Conservation (phyloP, 2,113 vertebrate species). For the Turdus rufiventris region DNA sequence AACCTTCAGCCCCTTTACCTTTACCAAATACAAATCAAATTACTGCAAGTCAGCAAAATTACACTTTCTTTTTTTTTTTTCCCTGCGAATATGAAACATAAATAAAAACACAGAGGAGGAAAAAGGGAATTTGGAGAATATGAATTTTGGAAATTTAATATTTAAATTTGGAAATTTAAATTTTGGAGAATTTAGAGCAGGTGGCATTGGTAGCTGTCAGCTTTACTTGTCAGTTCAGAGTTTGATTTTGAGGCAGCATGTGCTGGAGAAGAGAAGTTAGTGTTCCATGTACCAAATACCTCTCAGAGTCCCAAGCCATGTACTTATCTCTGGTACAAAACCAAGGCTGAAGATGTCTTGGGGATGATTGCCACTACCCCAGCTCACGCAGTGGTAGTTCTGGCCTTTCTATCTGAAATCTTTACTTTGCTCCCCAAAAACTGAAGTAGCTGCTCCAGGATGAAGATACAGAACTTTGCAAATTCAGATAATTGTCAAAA, state of each 20-base stretch:
- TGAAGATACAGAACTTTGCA: not conserved
- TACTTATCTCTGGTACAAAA: not conserved
- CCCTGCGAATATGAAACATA: not conserved
- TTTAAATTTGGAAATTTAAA: too few relatives aligned
- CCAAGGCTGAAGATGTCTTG: not conserved
- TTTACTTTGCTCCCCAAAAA: not conserved
- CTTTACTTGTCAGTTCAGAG: not conserved
- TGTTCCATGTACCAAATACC: not conserved
- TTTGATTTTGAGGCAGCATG: not conserved
- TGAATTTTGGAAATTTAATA: too few relatives aligned
- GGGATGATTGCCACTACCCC: not conserved
- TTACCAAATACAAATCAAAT: not conserved
- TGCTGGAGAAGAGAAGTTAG: not conserved
- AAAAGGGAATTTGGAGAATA: not conserved
- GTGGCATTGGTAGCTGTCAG: not conserved
- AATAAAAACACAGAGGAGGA: not conserved
- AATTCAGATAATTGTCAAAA: not conserved
- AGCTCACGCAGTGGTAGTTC: not conserved
- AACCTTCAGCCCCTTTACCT: not conserved
- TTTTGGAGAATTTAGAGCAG: not conserved
- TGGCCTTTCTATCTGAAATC: not conserved
- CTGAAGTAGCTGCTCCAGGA: not conserved
- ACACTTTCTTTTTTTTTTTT: fast-evolving
- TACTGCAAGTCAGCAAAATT: not conserved
- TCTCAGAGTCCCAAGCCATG: not conserved